Evolutionary conservation across 53 echinoderm and acorn worm species (phyloP).

Genomic region (Echinometra lucunter): DNA sequence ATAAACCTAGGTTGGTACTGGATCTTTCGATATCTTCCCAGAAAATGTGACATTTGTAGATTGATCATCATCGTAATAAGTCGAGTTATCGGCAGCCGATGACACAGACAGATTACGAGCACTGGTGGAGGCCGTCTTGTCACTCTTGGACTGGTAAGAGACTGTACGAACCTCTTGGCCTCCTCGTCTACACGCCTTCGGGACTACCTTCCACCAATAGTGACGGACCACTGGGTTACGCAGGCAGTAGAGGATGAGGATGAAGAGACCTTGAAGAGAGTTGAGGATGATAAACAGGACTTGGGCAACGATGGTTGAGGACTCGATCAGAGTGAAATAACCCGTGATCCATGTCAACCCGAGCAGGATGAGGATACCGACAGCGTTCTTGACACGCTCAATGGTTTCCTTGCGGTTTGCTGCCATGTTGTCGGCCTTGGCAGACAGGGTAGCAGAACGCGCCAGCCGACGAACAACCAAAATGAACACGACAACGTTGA

Average conservation of each 20-base stretch:
- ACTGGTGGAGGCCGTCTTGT: no score
- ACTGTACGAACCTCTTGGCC: background rate
- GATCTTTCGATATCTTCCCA: no score
- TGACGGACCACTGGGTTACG: background rate
- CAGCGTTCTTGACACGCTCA: background rate
- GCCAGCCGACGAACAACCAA: background rate
- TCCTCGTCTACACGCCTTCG: background rate
- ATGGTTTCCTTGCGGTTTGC: background rate
- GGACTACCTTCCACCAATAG: background rate
- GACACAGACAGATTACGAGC: no score
- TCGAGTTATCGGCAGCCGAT: no score
- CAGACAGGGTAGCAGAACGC: background rate
- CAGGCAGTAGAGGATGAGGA: background rate
- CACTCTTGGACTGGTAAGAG: background rate
- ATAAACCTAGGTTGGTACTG: no score
- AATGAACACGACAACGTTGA: background rate
- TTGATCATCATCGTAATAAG: no score
- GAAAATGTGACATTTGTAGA: no score
- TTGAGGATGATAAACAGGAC: background rate
- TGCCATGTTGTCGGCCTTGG: background rate
- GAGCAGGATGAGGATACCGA: background rate
- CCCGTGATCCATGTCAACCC: slow-evolving; percentile 19
- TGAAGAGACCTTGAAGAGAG: background rate
- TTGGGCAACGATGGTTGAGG: background rate
- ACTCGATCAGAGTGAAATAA: background rate